phyloP scores from a whole-genome alignment of 2,113 vertebrate genomes.

The Chaenocephalus aceratus region DNA sequence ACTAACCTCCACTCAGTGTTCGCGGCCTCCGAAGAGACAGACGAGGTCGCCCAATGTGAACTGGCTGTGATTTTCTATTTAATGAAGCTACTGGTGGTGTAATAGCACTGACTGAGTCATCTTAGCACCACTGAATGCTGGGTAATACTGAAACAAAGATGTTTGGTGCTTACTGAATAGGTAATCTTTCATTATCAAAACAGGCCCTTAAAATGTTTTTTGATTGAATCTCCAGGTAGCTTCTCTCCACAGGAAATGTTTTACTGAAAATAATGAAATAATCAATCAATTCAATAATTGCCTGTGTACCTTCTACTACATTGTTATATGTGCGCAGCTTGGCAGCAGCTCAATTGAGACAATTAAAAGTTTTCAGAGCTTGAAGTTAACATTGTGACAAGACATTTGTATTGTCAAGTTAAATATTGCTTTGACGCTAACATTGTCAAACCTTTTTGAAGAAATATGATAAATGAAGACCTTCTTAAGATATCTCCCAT shows the following conservation, averaged over 20 bases:
- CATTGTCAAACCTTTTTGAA: not conserved
- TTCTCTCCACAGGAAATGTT: not conserved
- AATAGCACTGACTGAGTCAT: not conserved
- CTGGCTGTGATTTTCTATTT: slow-evolving; percentile 12
- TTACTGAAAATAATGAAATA: not conserved
- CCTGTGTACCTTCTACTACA: no score
- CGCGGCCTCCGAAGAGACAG: slow-evolving; percentile 11
- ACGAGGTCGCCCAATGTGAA: slow-evolving; percentile 51
- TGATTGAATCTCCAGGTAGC: slow-evolving; percentile 15
- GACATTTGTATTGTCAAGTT: not conserved
- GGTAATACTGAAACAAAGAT: slow-evolving; percentile 25
- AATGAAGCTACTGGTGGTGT: slow-evolving; percentile 20
- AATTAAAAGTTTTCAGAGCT: slow-evolving; percentile 8
- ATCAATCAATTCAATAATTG: no score
- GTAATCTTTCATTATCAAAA: slow-evolving; percentile 26
- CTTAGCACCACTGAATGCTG: slow-evolving; percentile 7
- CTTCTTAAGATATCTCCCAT: not conserved
- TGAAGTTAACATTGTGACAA: not conserved
- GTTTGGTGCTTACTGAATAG: slow-evolving; percentile 13
- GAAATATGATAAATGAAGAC: not conserved
- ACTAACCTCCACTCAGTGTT: slow-evolving; percentile 57
- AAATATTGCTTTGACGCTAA: not conserved
- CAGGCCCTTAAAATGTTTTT: not conserved
- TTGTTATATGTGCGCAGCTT: not conserved
- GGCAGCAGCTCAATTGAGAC: slow-evolving; percentile 5